Percentiles rank a stretch among this genome's conserved stretches.
phyloP scores from a whole-genome alignment of 2,113 vertebrate genomes.

The Rhabdomys dilectus region DNA sequence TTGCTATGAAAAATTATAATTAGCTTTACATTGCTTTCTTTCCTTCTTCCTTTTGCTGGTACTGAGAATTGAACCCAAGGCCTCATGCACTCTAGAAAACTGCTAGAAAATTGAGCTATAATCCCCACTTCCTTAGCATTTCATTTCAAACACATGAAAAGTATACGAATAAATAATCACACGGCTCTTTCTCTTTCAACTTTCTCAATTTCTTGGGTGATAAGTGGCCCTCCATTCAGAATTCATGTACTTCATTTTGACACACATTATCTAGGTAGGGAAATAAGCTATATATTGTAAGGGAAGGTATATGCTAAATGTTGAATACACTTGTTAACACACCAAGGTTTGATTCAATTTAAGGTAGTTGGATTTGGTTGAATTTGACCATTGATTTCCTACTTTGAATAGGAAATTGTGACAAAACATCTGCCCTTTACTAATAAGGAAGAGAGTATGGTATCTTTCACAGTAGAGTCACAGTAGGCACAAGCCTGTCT shows the following conservation, averaged over 20 bases:
- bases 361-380: slow-evolving; percentile 29
- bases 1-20: slow-evolving; percentile 48
- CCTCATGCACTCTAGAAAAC: background rate
- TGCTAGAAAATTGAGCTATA: background rate
- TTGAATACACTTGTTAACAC: slow-evolving; percentile 8
- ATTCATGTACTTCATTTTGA: slow-evolving; percentile 13
- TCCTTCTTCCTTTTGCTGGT: background rate
- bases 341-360: slow-evolving; percentile 44
- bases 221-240: background rate
- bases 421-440: slow-evolving; percentile 38
- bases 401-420: slow-evolving; percentile 44
- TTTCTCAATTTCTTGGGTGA: slow-evolving; percentile 40
- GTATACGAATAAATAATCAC: slow-evolving; percentile 29
- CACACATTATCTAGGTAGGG: background rate
- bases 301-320: slow-evolving; percentile 14
- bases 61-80: background rate
- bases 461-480: slow-evolving; percentile 27
- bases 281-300: background rate
- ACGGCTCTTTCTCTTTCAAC: background rate
- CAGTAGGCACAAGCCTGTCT: background rate
- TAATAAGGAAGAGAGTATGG: background rate
- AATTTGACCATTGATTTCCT: slow-evolving; percentile 28
- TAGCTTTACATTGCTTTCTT: slow-evolving; percentile 10
- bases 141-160: slow-evolving; percentile 40
- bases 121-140: background rate